Evolutionary conservation across 2,888 invertebrate species (phyloP).

Genomic region (Tenthredo notha): DNA sequence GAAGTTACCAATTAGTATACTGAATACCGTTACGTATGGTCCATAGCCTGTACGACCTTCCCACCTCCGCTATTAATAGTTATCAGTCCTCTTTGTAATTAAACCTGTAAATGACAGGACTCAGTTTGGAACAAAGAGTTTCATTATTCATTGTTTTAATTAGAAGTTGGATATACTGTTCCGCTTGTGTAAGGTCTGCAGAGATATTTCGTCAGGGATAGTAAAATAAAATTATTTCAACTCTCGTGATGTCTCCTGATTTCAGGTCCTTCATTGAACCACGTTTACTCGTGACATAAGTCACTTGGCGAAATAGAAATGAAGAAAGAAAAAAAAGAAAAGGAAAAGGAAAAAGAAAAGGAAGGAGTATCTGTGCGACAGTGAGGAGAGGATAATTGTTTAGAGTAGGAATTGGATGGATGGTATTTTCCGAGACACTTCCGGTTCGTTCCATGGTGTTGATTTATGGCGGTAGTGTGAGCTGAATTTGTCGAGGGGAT

Average conservation of each 20-base stretch:
- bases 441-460: slow-evolving; percentile 38
- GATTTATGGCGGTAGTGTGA: slow-evolving; percentile 52
- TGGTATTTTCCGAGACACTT: slow-evolving; percentile 31
- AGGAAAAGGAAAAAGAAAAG: not conserved
- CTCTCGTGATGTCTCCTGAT: not conserved
- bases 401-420: slow-evolving; percentile 35
- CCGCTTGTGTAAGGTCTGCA: not conserved
- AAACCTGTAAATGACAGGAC: slow-evolving; percentile 65
- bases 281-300: not conserved
- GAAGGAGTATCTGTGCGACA: not conserved
- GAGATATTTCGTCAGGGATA: not conserved
- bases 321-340: not conserved
- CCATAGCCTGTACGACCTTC: not conserved
- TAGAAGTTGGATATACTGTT: slow-evolving; percentile 60
- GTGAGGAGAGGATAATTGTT: slow-evolving; percentile 30
- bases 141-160: slow-evolving; percentile 66
- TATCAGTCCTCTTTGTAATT: slow-evolving; percentile 62
- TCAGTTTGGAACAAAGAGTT: slow-evolving; percentile 63
- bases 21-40: slow-evolving; percentile 28
- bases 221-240: not conserved
- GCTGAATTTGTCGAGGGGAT: slow-evolving; percentile 54
- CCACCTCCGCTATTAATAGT: slow-evolving; percentile 39
- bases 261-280: not conserved
- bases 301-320: not conserved
- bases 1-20: slow-evolving; percentile 23